Conservation (phyloP, 2,113 vertebrate genomes). For the Camelus bactrianus region DNA sequence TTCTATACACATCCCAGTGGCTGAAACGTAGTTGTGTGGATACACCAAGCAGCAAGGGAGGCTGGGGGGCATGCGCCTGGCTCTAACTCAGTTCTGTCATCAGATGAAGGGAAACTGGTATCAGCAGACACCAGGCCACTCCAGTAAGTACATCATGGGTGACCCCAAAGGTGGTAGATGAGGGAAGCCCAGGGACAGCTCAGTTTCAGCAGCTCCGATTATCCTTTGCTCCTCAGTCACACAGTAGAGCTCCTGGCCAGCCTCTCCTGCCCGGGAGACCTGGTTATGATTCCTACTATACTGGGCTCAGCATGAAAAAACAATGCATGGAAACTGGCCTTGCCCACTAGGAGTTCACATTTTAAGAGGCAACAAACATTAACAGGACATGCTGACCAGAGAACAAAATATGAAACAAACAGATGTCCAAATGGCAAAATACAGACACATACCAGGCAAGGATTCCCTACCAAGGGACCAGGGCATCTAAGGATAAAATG, state of each 20-base stretch:
- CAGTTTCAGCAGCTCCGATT: not conserved
- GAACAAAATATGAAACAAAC: not conserved
- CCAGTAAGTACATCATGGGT: not conserved
- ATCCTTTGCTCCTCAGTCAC: not conserved
- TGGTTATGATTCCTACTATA: not conserved
- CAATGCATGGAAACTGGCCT: not conserved
- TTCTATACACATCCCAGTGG: not conserved
- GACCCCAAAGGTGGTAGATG: not conserved
- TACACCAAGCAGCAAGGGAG: not conserved
- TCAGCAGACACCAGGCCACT: too few species aligned
- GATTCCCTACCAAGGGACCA: not conserved
- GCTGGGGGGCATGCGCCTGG: not conserved
- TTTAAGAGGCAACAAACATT: not conserved
- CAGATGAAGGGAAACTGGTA: not conserved
- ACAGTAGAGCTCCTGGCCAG: not conserved
- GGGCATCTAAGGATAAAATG: not conserved
- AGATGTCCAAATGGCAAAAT: not conserved
- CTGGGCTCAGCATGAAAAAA: not conserved
- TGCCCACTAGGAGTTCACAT: not conserved
- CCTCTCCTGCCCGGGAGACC: not conserved
- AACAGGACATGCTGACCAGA: not conserved
- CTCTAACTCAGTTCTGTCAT: not conserved
- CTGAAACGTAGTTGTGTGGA: not conserved
- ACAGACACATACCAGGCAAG: not conserved
- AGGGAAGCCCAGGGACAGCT: not conserved